Evolutionary conservation across 2,888 invertebrate genomes (phyloP), one percentile per base, ranked within the genome.

Genomic region (Timema podura): DNA sequence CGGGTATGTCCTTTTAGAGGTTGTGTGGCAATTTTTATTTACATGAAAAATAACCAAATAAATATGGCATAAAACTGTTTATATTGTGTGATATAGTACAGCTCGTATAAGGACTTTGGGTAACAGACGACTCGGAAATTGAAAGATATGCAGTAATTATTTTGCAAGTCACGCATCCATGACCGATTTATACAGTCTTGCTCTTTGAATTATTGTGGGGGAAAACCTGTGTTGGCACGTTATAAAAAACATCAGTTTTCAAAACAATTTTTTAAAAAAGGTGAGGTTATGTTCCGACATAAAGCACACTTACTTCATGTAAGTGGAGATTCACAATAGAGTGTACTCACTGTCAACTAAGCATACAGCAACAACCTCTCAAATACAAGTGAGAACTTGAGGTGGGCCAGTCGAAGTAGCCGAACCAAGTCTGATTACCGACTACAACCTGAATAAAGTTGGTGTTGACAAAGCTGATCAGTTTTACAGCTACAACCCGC

Each of bases 281-380:
- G 30, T 30, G 30, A 30, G 30, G 30, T 30, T 30, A 30, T 30
- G 30, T 30, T 30, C 30, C 30, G 3, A 15, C 16, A 2, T 30
- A 61, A 59, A 45, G 61, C 61, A 61, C 61, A 13, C 57, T 61
- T 61, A 45, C 61, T 61, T 61, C 30, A 30, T 30, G 30, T 30
- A 30, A 30, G 30, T 30, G 30, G 30, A 3, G 30, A 30, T 30
- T 3, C 30, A 30, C 30, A 30, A 30, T 2, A 3, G 3, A 3
- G 16, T 61, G 10, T 61, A 61, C 44, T 61, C 61, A 13, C 16
- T 61, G 61, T 61, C 8, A 2, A 61, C 16, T 11, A 61, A 61
- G 16, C 61, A 61, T 61, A 45, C 16, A 61, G 16, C 61, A 16
- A 10, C 61, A 8, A 10, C 61, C 10, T 61, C 61, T 61, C 45